Evolutionary conservation across 2,797 vertebrate species (phyloP), one percentile per base, ranked within the genome.

Genomic region (Dipus sagitta): DNA sequence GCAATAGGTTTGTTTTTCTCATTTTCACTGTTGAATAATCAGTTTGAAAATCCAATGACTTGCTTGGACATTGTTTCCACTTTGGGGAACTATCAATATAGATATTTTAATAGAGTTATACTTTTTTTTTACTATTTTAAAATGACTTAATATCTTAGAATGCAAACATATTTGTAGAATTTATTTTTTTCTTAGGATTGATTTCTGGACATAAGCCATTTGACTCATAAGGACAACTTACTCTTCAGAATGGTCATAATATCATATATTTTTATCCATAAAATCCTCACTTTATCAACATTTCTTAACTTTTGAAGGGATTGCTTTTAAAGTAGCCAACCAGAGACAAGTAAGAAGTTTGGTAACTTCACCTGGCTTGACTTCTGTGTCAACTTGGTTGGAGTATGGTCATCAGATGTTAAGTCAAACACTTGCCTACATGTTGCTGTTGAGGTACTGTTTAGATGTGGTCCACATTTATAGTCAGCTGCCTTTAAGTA

Each of bases 41-140:
- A 77, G 7, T 83, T 92, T 42, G 28, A 77, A 91, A 88, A 78
- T 88, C n/a, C 15, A 32, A 84, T 23, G 81, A 8, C 32, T 83
- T 34, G 23, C 80, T 81, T 80, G 60, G 52, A 4, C 18, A 38
- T 62, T 72, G 1, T 82, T 83, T 92, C 21, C 30, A 58, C n/a
- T 58, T 58, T 58, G 54, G 54, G 54, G 13, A 76, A 54, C n/a
- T 75, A 30, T 1, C 83, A 64, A 84, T 34, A 32, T 86, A 79
- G 32, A 18, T 80, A 24, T 38, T 84, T 10, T 71, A 75, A 79
- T 76, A 54, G 26, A 84, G 38, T 17, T 47, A 8, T 28, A 87
- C 58, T 23, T 42, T 47, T 85, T 80, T 70, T 24, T 54, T 74
- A 38, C 11, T 7, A 47, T 47, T 58, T 58, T 6, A 54, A 54